Conservation (phyloP, 2,888 invertebrate species). For the Rhamnusium bicolor region DNA sequence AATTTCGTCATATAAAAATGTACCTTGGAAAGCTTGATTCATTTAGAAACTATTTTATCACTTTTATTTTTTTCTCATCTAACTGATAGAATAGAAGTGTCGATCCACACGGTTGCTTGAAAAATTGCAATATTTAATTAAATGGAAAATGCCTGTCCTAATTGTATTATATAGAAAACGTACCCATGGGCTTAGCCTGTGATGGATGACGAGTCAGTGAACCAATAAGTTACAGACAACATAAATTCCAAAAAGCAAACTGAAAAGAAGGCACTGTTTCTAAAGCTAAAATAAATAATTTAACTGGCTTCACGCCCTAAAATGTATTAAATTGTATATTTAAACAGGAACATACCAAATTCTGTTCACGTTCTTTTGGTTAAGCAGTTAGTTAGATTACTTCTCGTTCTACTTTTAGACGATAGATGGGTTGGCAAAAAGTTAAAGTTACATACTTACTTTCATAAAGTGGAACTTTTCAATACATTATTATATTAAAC, state of each 20-base stretch:
- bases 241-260: slow-evolving; percentile 1
- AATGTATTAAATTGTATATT: slow-evolving; percentile 55
- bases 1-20: too few relatives aligned
- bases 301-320: slow-evolving; percentile 1
- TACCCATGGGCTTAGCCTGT: neutral
- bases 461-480: neutral
- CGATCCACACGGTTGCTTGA: too few relatives aligned
- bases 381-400: slow-evolving; percentile 59
- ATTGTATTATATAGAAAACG: neutral
- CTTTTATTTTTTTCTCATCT: too few relatives aligned
- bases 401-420: slow-evolving; percentile 47
- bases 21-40: too few relatives aligned
- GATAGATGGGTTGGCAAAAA: slow-evolving; percentile 38
- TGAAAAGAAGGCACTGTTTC: slow-evolving; percentile 1
- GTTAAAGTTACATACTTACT: too few relatives aligned
- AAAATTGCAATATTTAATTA: too few relatives aligned
- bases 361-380: slow-evolving; percentile 57
- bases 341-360: slow-evolving; percentile 49
- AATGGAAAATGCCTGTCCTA: too few relatives aligned
- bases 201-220: neutral
- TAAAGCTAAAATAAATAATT: slow-evolving; percentile 10
- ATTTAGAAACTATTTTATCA: too few relatives aligned
- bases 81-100: too few relatives aligned
- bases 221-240: neutral
- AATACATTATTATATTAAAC: too few relatives aligned